A percentile compares a stretch with the other conserved stretches of the same genome.
Conservation (phyloP, 2,888 invertebrate genomes). For the Cynaeus angustus region DNA sequence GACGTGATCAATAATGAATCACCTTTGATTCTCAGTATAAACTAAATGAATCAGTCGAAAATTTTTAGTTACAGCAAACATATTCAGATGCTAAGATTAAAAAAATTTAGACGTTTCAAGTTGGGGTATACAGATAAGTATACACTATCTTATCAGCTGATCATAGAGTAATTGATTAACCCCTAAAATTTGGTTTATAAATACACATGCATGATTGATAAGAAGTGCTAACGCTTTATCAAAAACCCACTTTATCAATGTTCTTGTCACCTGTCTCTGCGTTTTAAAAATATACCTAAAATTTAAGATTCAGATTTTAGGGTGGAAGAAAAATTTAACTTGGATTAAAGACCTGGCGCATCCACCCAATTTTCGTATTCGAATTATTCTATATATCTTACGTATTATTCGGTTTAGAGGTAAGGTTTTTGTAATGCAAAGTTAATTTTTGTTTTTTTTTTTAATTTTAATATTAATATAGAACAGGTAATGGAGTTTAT, state of each 20-base stretch:
- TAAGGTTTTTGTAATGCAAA: no score
- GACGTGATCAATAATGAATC: conserved; percentile 43
- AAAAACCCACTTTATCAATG: neutral
- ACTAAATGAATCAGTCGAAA: conserved; percentile 22
- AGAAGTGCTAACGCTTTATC: neutral
- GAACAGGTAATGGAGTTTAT: no score
- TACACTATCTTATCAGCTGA: neutral
- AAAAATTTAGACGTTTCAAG: neutral
- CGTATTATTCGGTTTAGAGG: no score
- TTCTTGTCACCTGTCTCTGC: conserved; percentile 7
- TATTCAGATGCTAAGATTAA: neutral
- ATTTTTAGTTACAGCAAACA: neutral
- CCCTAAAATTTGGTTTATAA: conserved; percentile 15
- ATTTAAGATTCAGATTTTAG: no score
- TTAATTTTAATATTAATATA: no score
- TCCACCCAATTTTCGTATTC: no score
- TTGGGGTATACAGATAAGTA: neutral
- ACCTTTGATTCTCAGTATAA: conserved; percentile 22
- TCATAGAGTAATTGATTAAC: conserved; percentile 7
- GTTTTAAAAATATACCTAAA: neutral
- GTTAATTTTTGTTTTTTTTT: no score
- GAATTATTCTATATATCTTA: no score
- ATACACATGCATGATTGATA: conserved; percentile 13
- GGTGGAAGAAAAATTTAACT: no score
- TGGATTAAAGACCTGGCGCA: no score